Base-by-base conservation (phyloP, 2,888 invertebrate genomes). In the Caenorhabditis macrosperma region DNA sequence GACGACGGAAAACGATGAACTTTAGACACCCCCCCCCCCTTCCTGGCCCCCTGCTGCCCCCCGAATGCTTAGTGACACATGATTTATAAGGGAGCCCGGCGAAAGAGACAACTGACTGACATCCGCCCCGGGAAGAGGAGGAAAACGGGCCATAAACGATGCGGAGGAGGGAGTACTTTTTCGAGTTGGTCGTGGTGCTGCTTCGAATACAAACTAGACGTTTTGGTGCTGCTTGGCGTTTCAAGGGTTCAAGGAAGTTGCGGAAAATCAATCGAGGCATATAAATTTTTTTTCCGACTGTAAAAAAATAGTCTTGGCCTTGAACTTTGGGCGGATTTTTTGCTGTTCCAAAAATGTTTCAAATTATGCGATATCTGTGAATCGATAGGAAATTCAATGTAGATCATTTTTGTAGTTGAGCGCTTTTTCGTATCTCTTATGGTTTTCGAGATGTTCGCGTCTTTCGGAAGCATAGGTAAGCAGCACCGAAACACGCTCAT, bases 41-140 rank as follows among this genome's bases (percentile, higher is more conserved):
- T 12, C 4, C 1, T 24, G 22, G 15, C 2, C 15, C 24, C 12
- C 1, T 4, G 22, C 9, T 4, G 46, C 46, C 9, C n/a, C n/a
- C 20, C 9, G 15, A 26, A 12, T 26, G 57, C 33, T 55, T 57
- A 57, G 57, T 38, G 57, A 57, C 57, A 38, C 35, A 57, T 57
- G 57, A 57, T 57, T 57, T 57, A 57, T 57, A 35, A 33, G 38
- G 30, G 5, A 30, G 17, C 1, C 4, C 6, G 52, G 28, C 30
- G 17, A n/a, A 6, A 1, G 17, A 28, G 54, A 54, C 26, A 26
- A 17, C 44, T 44, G 44, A 44, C 22, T 33, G 54, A 67, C 41
- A 68, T 41, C 52, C n/a, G n/a, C n/a, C 10, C 22, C 41, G 41
- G 46, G 33, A 33, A 59, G 33, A 55, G 17, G 24, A 59, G 57